phyloP scores from a whole-genome alignment of 1,140 invertebrate species.

The Saccostrea cuccullata region DNA sequence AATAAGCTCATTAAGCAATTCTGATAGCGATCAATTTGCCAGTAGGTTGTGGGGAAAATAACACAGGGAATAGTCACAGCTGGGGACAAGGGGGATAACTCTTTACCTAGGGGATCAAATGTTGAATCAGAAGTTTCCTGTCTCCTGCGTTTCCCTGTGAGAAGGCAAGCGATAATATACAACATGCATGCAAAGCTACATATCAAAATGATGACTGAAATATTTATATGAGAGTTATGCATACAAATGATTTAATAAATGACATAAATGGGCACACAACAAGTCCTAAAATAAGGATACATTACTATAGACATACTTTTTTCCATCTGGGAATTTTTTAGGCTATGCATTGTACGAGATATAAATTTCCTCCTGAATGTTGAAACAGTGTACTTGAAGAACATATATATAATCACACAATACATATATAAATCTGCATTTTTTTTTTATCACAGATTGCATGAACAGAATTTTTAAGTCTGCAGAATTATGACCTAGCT shows the following conservation, averaged over 20 bases:
- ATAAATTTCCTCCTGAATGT: no score
- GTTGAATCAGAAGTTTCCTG: background rate
- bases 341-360: no score
- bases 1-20: background rate
- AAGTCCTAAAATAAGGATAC: no score
- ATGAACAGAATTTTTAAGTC: no score
- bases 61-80: background rate
- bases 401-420: no score
- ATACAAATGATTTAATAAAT: background rate
- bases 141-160: background rate
- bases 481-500: no score
- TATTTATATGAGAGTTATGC: background rate
- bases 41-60: background rate
- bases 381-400: no score
- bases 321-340: no score
- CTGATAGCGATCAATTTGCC: background rate
- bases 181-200: background rate
- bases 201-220: background rate
- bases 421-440: no score
- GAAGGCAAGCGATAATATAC: conserved; percentile 18
- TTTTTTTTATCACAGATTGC: no score
- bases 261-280: background rate
- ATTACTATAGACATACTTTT: no score
- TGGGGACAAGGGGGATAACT: background rate
- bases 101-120: conserved; percentile 26